Conservation (phyloP, 35 echinoderm and acorn worm species). For the Strongylocentrotus purpuratus region DNA sequence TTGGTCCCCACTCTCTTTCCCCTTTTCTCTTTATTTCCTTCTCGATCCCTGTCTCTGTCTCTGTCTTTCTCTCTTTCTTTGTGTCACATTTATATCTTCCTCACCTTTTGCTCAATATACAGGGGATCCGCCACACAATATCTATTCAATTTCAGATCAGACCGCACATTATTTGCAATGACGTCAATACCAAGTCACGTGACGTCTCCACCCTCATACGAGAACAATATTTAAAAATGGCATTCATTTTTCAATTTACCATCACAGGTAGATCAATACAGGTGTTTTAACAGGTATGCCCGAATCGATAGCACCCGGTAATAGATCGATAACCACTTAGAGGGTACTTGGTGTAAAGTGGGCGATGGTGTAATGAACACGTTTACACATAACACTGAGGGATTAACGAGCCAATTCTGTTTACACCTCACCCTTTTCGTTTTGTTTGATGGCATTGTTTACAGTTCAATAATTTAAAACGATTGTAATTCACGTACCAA, state of each 20-base stretch:
- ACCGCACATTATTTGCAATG: neutral
- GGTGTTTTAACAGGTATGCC: constrained; percentile 9
- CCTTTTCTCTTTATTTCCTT: neutral
- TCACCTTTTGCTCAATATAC: neutral
- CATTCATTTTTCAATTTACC: neutral
- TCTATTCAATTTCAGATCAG: neutral
- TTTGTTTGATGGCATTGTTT: neutral
- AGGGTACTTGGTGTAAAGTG: neutral
- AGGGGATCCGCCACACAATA: neutral
- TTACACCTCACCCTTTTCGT: neutral
- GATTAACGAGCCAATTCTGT: neutral
- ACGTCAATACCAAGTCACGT: neutral
- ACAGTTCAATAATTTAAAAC: neutral
- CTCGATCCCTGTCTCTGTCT: neutral
- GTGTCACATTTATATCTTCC: neutral
- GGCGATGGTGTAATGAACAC: neutral
- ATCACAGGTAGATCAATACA: neutral
- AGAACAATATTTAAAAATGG: neutral
- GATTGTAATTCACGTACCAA: neutral
- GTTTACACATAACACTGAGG: neutral
- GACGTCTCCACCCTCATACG: neutral
- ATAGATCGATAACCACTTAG: constrained; percentile 6
- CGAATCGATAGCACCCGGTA: neutral
- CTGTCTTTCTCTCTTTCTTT: neutral
- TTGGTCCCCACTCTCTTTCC: neutral